A percentile compares a stretch with the other conserved stretches of the same genome.
These are phyloP conservation scores for Entomyzon cyanotis DNA, from an alignment of 2,113 vertebrate genomes.

Conservation along the genomic window DNA sequence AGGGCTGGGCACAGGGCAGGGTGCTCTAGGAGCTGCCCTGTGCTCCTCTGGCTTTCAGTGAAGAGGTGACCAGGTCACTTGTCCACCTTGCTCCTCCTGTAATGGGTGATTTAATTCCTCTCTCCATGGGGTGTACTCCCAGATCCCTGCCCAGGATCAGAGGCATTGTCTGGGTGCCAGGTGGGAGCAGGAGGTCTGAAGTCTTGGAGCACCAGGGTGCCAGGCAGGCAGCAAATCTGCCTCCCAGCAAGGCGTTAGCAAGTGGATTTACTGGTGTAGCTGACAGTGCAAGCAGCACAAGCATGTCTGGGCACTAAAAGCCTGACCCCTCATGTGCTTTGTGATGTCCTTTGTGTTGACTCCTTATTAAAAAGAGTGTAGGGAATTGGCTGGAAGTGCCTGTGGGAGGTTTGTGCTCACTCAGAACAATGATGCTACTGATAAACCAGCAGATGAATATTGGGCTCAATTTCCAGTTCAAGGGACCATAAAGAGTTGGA, in stretches of 20 bases:
- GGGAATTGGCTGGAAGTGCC: background rate
- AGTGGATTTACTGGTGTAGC: background rate
- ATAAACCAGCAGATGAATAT: background rate
- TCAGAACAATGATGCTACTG: background rate
- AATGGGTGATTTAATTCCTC: background rate
- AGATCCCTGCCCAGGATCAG: background rate
- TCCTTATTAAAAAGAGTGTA: background rate
- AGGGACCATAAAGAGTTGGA: background rate
- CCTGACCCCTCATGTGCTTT: background rate
- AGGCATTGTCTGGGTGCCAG: background rate
- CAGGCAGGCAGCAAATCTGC: background rate
- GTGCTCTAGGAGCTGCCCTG: too few species aligned
- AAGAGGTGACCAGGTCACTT: background rate
- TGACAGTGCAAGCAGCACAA: rapidly evolving
- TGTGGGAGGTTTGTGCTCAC: background rate
- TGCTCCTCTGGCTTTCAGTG: background rate
- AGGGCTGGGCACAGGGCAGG: background rate
- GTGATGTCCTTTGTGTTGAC: background rate
- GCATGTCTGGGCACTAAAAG: background rate
- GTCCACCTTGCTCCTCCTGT: background rate
- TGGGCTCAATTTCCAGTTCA: background rate
- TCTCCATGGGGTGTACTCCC: background rate
- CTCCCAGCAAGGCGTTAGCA: background rate
- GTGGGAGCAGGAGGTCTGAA: background rate
- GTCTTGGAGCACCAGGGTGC: background rate